Base-by-base conservation (phyloP, 2,888 invertebrate genomes). In the Leistus spinibarbis region DNA sequence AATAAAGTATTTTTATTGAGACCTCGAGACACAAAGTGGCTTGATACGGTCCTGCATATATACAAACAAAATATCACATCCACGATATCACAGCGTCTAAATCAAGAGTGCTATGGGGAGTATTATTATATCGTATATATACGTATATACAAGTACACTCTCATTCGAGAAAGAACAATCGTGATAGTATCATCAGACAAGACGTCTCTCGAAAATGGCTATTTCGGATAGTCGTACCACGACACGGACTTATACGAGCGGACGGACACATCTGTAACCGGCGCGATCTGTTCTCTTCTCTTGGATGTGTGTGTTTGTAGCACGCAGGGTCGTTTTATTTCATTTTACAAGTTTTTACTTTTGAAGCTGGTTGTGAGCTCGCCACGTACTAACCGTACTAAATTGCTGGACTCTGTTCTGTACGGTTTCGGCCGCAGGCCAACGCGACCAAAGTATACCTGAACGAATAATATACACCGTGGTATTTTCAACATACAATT, bases 271-370 rank as follows among this genome's bases (percentile, higher is more conserved):
- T 60, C 60, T 60, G 60, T 60, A 60, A 60, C 60, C 40, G 40
- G 20, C 60, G 60, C 22, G 19, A 19, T 60, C 17, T 4, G 20
- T 17, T 22, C 60, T 60, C 60, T 60, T 60, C 3, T 57, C 19
- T 16, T 57, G 57, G 10, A 16, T 57, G 60, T 60, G 60, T 60
- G 60, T 60, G 60, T 60, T 19, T 60, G 19, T 17, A 60, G 20
- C 60, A 17, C 19, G 60, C 60, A 10, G 60, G 78, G 76, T 77
- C 76, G 78, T 76, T 80, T 79, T 78, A 77, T 78, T 79, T 79
- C 80, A 78, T 80, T 80, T 80, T 80, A 80, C 80, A 80, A 80
- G 79, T 80, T 80, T 80, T 80, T 80, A 80, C 79, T 79, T 78
- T 79, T 79, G 78, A 77, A 76, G 76, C 76, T 76, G 76, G 68